Evolutionary conservation across 2,113 vertebrate species (phyloP).

Genomic region (Callipepla californica): DNA sequence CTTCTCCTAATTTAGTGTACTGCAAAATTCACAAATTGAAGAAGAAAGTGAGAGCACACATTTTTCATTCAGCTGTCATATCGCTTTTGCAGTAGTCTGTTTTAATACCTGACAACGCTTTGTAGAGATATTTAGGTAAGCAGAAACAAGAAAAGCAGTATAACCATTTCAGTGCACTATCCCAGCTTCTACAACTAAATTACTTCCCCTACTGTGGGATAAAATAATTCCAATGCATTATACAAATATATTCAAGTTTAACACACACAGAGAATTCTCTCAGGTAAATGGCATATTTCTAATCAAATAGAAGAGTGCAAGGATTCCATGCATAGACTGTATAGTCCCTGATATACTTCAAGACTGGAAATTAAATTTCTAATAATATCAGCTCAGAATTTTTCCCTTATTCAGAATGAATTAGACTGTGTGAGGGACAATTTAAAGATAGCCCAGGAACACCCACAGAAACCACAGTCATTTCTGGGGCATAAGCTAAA

Average conservation of each 20-base stretch:
- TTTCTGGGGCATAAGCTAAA: constrained; percentile 2
- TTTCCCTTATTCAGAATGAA: constrained; percentile 5
- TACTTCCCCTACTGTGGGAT: neutral
- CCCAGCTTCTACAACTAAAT: neutral
- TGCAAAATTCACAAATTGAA: neutral
- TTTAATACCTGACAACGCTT: neutral
- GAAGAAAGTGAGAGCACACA: neutral
- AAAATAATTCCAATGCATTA: constrained; percentile 1
- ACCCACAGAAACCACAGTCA: neutral
- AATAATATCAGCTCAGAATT: neutral
- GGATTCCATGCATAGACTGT: neutral
- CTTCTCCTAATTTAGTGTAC: neutral
- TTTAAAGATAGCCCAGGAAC: neutral
- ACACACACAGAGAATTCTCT: constrained; percentile 3
- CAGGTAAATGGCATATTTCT: constrained; percentile 19
- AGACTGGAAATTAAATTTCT: constrained; percentile 33
- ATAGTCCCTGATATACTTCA: neutral
- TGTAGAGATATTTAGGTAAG: neutral
- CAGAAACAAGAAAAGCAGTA: neutral
- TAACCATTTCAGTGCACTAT: neutral
- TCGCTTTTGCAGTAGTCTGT: neutral
- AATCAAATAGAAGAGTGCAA: neutral
- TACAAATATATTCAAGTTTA: constrained; percentile 10
- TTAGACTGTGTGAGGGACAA: neutral
- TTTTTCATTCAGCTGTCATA: neutral